A percentile compares a stretch with the other conserved stretches of the same genome.
Evolutionary conservation across 92 coral and sea anemone species (phyloP).

Genomic region (Heteractis magnifica): DNA sequence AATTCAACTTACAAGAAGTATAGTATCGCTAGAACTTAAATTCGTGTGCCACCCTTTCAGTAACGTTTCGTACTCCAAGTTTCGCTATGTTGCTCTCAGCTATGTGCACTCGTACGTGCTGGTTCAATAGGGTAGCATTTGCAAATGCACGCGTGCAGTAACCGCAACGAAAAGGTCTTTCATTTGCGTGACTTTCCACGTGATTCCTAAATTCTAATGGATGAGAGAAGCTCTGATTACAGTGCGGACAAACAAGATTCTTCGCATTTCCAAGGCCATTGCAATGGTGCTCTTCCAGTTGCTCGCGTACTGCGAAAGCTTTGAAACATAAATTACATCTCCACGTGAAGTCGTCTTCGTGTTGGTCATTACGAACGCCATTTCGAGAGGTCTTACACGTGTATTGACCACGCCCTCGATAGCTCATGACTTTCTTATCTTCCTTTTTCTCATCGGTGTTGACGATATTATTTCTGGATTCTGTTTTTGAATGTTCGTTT

Average conservation of each 20-base stretch:
- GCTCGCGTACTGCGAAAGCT: constrained; percentile 84
- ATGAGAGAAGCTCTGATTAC: constrained; percentile 80
- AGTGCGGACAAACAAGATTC: constrained; percentile 84
- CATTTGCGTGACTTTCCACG: constrained; percentile 92
- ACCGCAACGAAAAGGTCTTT: constrained; percentile 92
- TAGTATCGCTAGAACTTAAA: constrained; percentile 30
- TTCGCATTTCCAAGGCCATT: constrained; percentile 62
- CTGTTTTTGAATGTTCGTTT: constrained; percentile 63
- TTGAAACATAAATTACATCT: constrained; percentile 91
- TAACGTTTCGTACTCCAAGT: constrained; percentile 43
- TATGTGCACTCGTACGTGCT: constrained; percentile 94
- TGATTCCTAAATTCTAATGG: constrained; percentile 91
- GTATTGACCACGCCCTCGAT: constrained; percentile 74
- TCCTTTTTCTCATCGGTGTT: constrained; percentile 49
- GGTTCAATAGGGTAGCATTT: constrained; percentile 80
- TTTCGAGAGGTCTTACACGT: constrained; percentile 45
- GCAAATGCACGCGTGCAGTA: constrained; percentile 94
- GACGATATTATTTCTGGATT: constrained; percentile 35
- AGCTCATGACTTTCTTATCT: constrained; percentile 61
- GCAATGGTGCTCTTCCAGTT: constrained; percentile 82
- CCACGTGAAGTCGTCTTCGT: constrained; percentile 82
- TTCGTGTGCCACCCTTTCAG: constrained; percentile 61
- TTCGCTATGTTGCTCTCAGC: constrained; percentile 62
- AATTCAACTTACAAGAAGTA: background rate
- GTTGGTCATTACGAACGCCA: constrained; percentile 47